A percentile compares a stretch with the other conserved stretches of the same genome.
These are phyloP conservation scores for Balearica regulorum DNA, from an alignment of 2,797 vertebrate genomes.

Conservation along the genomic window DNA sequence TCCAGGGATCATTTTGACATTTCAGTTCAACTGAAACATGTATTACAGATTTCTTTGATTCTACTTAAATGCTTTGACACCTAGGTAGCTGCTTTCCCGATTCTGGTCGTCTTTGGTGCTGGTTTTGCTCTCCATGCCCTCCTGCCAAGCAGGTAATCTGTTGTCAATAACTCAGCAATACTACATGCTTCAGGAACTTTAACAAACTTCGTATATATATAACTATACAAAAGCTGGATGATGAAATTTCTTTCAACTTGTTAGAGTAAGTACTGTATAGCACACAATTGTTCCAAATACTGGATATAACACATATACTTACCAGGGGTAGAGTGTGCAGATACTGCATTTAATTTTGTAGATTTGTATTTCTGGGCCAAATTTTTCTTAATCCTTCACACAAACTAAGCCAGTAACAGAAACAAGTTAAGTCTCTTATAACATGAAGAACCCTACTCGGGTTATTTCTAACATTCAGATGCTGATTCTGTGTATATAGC, in stretches of 20 bases:
- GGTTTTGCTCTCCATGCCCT: not conserved
- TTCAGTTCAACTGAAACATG: not conserved
- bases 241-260: not conserved
- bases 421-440: not conserved
- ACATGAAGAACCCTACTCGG: not conserved
- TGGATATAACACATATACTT: not conserved
- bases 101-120: not conserved
- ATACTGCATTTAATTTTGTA: not conserved
- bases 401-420: not conserved
- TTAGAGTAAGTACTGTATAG: not conserved
- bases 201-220: not conserved
- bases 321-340: not conserved
- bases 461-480: not conserved
- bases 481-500: not conserved
- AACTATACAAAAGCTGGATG: not conserved
- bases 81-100: not conserved
- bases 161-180: not conserved
- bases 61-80: not conserved
- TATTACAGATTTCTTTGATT: not conserved
- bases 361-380: not conserved
- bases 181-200: not conserved
- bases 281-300: not conserved
- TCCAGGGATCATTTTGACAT: not conserved
- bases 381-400: not conserved
- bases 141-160: not conserved